Conservation (phyloP, 2,888 invertebrate genomes). For the Oscheius sp. region DNA sequence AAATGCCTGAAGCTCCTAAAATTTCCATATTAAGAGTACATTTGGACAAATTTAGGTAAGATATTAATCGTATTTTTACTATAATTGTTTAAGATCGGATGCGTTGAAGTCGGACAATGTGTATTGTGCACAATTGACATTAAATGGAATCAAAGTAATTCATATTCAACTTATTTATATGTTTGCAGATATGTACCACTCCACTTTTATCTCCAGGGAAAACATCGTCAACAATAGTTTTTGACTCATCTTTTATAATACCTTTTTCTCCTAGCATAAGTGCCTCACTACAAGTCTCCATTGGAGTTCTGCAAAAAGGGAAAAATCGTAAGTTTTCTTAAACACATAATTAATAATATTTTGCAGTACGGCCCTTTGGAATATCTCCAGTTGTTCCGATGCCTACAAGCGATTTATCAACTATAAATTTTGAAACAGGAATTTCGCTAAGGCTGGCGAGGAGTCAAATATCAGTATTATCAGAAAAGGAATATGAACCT, state of each 20-base stretch:
- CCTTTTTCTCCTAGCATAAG: conserved; percentile 1
- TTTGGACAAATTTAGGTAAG: conserved; percentile 19
- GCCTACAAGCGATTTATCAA: background rate
- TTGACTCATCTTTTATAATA: conserved; percentile 21
- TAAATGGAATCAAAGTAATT: conserved; percentile 41
- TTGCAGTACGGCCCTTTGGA: conserved; percentile 11
- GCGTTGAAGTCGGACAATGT: conserved; percentile 33
- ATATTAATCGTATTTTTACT: background rate
- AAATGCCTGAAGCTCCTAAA: background rate
- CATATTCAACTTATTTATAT: background rate
- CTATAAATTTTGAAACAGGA: background rate
- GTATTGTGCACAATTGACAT: conserved; percentile 36
- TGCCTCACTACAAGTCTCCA: conserved; percentile 5
- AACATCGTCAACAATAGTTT: conserved; percentile 1
- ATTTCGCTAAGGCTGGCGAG: conserved; percentile 1
- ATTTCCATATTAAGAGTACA: conserved; percentile 2
- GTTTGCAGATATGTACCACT: conserved; percentile 13
- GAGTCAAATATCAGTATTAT: background rate
- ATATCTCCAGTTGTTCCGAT: conserved; percentile 14
- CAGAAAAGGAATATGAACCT: background rate
- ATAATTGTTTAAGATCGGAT: conserved; percentile 33
- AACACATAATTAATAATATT: background rate
- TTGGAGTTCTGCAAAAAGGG: conserved; percentile 7
- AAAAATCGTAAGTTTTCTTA: conserved; percentile 9
- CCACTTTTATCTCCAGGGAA: conserved; percentile 9